Evolutionary conservation across 1,140 invertebrate species (phyloP).

Genomic region (Whitmania pigra): DNA sequence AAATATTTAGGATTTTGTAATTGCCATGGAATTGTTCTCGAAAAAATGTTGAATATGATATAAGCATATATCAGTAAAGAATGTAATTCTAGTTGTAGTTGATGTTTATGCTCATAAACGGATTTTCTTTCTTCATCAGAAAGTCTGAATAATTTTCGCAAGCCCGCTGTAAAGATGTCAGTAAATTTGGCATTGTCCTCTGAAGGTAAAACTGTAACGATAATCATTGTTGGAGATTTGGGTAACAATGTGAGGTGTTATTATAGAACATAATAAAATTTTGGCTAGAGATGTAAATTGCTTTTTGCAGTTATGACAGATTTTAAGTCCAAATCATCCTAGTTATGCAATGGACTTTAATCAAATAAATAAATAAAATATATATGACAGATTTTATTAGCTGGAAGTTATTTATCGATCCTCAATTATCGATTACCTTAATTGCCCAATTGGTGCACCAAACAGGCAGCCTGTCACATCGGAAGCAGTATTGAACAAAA

Average conservation of each 20-base stretch:
- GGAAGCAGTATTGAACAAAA: slow-evolving; percentile 5
- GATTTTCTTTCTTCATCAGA: slow-evolving; percentile 12
- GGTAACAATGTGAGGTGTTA: too few relatives aligned
- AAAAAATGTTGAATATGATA: too few relatives aligned
- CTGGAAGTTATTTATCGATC: too few relatives aligned
- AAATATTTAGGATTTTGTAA: too few relatives aligned
- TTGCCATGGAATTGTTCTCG: too few relatives aligned
- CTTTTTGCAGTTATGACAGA: not conserved
- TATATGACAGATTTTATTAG: too few relatives aligned
- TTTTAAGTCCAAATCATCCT: too few relatives aligned
- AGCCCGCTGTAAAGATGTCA: not conserved
- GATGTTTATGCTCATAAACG: not conserved
- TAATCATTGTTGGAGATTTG: not conserved
- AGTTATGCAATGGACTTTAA: too few relatives aligned
- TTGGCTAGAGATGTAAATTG: too few relatives aligned
- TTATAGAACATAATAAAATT: too few relatives aligned
- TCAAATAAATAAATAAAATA: too few relatives aligned
- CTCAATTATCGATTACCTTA: not conserved
- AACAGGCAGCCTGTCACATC: not conserved
- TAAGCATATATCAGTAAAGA: too few relatives aligned
- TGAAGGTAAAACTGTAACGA: not conserved
- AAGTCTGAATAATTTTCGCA: slow-evolving; percentile 12
- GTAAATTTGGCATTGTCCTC: not conserved
- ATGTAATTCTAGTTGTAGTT: not conserved
- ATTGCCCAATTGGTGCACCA: slow-evolving; percentile 7